Evolutionary conservation across 2,888 invertebrate species (phyloP).

Genomic region (Cephus sareptanus): DNA sequence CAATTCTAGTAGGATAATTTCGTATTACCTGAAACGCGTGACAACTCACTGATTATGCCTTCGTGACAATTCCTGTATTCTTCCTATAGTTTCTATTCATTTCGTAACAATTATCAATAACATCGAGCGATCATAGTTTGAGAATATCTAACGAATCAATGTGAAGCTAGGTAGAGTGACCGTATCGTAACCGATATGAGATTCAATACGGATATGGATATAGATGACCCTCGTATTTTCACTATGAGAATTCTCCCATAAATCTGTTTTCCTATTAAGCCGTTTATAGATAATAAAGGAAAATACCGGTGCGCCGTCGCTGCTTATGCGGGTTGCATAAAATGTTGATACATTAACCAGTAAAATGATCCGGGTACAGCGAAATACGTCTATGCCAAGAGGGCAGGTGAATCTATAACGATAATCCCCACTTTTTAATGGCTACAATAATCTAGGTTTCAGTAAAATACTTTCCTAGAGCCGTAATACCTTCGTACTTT

Average conservation of each 20-base stretch:
- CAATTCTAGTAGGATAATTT: not conserved
- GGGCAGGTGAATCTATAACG: too few relatives aligned
- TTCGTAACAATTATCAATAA: too few relatives aligned
- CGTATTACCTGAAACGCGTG: not conserved
- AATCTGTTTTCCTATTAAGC: constrained; percentile 31
- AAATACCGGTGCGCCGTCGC: constrained; percentile 35
- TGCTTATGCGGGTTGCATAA: constrained; percentile 40
- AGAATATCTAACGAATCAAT: too few relatives aligned
- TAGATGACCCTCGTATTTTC: not conserved
- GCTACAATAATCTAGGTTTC: too few relatives aligned
- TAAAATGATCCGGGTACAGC: not conserved
- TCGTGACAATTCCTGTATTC: not conserved
- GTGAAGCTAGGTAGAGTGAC: too few relatives aligned
- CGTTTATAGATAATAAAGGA: constrained; percentile 53
- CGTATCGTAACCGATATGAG: too few relatives aligned
- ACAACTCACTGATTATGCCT: not conserved
- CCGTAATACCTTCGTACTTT: too few relatives aligned
- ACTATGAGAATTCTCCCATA: constrained; percentile 21
- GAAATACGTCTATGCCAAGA: not conserved
- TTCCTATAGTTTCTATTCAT: not conserved
- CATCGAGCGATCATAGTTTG: too few relatives aligned
- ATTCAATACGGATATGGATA: too few relatives aligned
- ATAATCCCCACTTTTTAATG: too few relatives aligned
- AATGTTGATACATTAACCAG: constrained; percentile 37
- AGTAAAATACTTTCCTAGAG: too few relatives aligned